Evolutionary conservation across 2,888 invertebrate genomes (phyloP).

Genomic region (Tiliacea aurago): DNA sequence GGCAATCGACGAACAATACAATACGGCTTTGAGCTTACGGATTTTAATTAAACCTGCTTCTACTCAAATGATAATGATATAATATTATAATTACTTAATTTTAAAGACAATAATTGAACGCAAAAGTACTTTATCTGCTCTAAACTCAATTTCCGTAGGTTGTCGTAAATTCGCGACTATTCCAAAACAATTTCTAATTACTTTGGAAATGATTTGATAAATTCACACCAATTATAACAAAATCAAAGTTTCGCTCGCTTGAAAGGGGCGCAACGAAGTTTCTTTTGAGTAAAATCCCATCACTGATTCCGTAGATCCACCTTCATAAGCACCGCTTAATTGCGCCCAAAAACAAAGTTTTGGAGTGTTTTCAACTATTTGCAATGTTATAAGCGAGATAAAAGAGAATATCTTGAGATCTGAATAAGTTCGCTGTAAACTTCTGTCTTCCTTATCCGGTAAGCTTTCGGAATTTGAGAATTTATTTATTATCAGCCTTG

Average conservation of each 20-base stretch:
- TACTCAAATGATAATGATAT: neutral
- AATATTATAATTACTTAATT: neutral
- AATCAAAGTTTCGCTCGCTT: conserved; percentile 50
- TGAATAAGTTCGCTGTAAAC: conserved; percentile 26
- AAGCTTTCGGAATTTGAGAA: conserved; percentile 37
- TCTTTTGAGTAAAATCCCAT: conserved; percentile 49
- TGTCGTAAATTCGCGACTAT: conserved; percentile 23
- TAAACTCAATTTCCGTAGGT: conserved; percentile 19
- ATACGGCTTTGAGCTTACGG: neutral
- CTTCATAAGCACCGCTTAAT: conserved; percentile 45
- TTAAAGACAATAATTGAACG: neutral
- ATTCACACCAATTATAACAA: conserved; percentile 59
- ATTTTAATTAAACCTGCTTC: neutral
- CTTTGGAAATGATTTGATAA: conserved; percentile 53
- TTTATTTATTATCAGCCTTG: conserved; percentile 21
- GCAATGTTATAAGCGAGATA: conserved; percentile 51
- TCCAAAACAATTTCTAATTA: conserved; percentile 52
- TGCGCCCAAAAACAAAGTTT: conserved; percentile 52
- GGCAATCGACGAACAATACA: neutral
- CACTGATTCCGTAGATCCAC: conserved; percentile 45
- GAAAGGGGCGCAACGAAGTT: conserved; percentile 46
- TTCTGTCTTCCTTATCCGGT: conserved; percentile 29
- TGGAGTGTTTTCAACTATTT: conserved; percentile 59
- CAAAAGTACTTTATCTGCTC: conserved; percentile 2
- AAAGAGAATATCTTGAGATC: conserved; percentile 51